phyloP scores from a whole-genome alignment of 2,113 vertebrate species.

The Monopterus albus region DNA sequence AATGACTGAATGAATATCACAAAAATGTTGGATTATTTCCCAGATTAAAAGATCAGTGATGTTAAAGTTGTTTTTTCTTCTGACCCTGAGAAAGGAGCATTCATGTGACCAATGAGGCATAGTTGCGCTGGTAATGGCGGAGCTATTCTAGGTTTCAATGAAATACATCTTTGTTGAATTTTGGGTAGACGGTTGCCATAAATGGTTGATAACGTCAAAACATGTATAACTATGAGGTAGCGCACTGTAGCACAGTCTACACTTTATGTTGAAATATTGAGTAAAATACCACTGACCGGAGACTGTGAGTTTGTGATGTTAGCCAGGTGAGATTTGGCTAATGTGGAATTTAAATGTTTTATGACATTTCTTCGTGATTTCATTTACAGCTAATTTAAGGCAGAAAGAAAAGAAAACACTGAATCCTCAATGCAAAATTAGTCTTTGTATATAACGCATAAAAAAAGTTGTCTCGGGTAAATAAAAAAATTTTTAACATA shows the following conservation, averaged over 20 bases:
- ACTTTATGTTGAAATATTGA: too few relatives aligned
- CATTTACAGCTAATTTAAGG: too few relatives aligned
- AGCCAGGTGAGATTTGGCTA: background rate
- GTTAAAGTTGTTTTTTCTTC: conserved; percentile 25
- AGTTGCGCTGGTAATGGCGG: conserved; percentile 20
- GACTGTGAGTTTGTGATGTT: too few relatives aligned
- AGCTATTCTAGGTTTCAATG: conserved; percentile 3
- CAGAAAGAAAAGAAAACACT: too few relatives aligned
- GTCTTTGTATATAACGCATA: too few relatives aligned
- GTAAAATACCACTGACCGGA: too few relatives aligned
- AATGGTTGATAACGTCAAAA: background rate
- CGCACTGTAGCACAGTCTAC: too few relatives aligned
- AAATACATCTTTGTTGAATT: conserved; percentile 38
- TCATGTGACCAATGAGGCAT: conserved; percentile 35
- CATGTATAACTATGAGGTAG: background rate
- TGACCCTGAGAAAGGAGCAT: conserved; percentile 40
- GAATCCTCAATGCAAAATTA: too few relatives aligned
- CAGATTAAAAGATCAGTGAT: conserved; percentile 71
- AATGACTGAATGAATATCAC: conserved; percentile 53
- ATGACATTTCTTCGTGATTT: too few relatives aligned
- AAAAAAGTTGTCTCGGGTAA: too few relatives aligned
- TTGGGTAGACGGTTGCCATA: conserved; percentile 27
- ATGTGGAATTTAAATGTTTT: too few relatives aligned
- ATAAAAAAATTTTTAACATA: too few relatives aligned
- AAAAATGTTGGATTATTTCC: conserved; percentile 61